Evolutionary conservation across 2,888 invertebrate species (phyloP).

Genomic region (Ptychoptera albimana): DNA sequence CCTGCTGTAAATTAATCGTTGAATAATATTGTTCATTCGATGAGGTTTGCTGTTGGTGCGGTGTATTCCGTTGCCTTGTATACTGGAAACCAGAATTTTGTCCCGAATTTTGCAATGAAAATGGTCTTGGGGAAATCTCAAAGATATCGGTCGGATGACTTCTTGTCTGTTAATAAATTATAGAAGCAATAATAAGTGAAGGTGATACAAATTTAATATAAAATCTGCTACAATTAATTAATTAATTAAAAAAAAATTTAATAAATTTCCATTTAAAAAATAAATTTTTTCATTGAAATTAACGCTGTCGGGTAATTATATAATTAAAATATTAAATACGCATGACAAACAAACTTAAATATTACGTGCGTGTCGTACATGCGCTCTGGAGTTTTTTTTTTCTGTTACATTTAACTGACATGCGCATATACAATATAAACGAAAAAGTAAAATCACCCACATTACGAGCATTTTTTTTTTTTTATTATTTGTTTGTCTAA

Average conservation of each 20-base stretch:
- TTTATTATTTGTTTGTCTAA: too few species aligned
- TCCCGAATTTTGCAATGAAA: conserved; percentile 10
- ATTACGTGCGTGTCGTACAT: too few species aligned
- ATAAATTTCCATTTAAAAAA: conserved; percentile 7
- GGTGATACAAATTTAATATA: too few species aligned
- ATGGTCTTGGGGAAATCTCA: conserved; percentile 30
- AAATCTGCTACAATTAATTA: too few species aligned
- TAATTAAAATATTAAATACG: too few species aligned
- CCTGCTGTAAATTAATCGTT: not conserved
- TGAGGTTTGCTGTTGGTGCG: not conserved
- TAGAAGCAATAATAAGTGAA: not conserved
- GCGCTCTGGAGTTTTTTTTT: too few species aligned
- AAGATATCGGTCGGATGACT: conserved; percentile 25
- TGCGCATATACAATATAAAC: too few species aligned
- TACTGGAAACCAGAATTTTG: conserved; percentile 3
- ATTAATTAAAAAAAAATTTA: not conserved
- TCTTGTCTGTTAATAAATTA: conserved; percentile 18
- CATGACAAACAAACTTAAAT: too few species aligned
- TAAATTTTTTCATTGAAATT: conserved; percentile 1
- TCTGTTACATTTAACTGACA: too few species aligned
- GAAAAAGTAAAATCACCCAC: too few species aligned
- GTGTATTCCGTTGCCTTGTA: not conserved
- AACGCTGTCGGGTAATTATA: not conserved
- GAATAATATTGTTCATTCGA: not conserved
- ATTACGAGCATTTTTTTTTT: too few species aligned